A percentile compares a stretch with the other conserved stretches of the same genome.
Conservation (phyloP, 2,113 vertebrate genomes). For the Chloropsis cyanopogon region DNA sequence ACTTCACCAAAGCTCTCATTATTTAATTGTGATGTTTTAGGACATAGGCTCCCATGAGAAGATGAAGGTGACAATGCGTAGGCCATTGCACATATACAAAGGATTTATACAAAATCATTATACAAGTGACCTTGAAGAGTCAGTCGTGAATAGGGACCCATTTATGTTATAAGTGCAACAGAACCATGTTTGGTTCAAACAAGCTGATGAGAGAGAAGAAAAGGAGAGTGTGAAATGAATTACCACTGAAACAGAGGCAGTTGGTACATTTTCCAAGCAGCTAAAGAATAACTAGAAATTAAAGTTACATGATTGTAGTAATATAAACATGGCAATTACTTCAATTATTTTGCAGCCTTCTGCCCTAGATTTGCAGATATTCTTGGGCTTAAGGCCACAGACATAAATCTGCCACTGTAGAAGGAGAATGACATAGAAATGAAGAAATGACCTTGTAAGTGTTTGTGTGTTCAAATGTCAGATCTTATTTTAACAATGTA, state of each 20-base stretch:
- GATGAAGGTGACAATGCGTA: not conserved
- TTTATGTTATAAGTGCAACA: not conserved
- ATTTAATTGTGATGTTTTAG: not conserved
- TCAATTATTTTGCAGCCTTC: not conserved
- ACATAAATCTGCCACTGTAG: not conserved
- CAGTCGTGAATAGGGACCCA: not conserved
- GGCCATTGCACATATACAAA: not conserved
- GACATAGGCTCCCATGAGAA: not conserved
- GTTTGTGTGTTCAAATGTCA: not conserved
- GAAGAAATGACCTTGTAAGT: not conserved
- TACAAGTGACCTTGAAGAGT: not conserved
- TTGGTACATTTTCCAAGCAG: not conserved
- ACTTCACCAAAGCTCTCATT: not conserved
- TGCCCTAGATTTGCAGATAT: not conserved
- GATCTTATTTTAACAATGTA: not conserved
- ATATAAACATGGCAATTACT: not conserved
- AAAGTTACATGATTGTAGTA: not conserved
- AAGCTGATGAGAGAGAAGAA: not conserved
- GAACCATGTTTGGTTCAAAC: not conserved
- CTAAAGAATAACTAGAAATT: not conserved
- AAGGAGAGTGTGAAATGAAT: not conserved
- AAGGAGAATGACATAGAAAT: not conserved
- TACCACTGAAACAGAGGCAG: not conserved
- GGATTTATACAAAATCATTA: not conserved
- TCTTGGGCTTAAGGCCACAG: not conserved